A percentile compares a stretch with the other conserved stretches of the same genome.
Evolutionary conservation across 2,113 vertebrate species (phyloP).

Genomic region (Cinclus mexicanus): DNA sequence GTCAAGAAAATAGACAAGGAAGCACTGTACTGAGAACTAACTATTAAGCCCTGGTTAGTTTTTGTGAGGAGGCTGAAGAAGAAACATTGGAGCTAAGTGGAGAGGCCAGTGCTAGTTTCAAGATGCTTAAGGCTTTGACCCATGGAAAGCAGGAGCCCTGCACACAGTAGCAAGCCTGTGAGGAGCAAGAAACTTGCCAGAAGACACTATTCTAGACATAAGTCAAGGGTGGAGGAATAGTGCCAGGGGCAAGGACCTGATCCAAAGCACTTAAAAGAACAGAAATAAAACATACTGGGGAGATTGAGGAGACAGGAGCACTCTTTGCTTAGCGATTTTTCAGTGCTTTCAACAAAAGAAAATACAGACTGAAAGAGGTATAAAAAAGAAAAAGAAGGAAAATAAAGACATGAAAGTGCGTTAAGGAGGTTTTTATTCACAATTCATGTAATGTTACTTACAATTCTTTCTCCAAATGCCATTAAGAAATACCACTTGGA

Average conservation of each 20-base stretch:
- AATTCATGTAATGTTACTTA: background rate
- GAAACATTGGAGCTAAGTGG: background rate
- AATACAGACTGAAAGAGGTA: background rate
- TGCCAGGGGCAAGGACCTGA: background rate
- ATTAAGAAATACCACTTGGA: conserved; percentile 41
- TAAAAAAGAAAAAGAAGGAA: background rate
- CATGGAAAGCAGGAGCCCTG: background rate
- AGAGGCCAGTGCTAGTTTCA: background rate
- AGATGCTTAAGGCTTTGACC: background rate
- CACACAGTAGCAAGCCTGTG: conserved; percentile 6
- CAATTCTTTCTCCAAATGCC: conserved; percentile 4
- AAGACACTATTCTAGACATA: background rate
- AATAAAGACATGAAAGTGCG: background rate
- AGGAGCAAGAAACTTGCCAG: background rate
- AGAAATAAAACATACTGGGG: background rate
- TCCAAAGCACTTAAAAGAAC: conserved; percentile 24
- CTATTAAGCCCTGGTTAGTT: background rate
- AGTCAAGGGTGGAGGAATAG: background rate
- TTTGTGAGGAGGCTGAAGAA: conserved; percentile 8
- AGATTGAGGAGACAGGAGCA: background rate
- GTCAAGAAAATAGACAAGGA: conserved; percentile 20
- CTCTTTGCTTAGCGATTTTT: background rate
- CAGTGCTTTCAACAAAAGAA: background rate
- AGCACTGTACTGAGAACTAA: background rate
- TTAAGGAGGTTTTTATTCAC: conserved; percentile 3